phyloP scores from a whole-genome alignment of 2,888 invertebrate genomes.

The Trypoxylon attenuatum region DNA sequence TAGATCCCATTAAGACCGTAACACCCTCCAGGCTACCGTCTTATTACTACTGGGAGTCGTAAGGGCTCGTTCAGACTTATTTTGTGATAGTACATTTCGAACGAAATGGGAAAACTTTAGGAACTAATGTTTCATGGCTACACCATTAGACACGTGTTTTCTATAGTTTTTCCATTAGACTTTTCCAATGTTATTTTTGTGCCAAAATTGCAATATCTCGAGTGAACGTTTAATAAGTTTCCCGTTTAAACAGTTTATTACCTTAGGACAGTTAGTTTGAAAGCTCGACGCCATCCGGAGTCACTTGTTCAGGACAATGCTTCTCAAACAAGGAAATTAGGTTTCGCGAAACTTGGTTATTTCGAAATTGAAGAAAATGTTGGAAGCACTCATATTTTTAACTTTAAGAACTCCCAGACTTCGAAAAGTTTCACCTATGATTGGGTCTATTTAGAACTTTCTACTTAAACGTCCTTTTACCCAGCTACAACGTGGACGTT shows the following conservation, averaged over 20 bases:
- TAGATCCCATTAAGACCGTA: background rate
- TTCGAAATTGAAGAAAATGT: background rate
- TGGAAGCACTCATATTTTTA: conserved; percentile 4
- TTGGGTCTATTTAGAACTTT: background rate
- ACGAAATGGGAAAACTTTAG: background rate
- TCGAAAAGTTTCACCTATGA: background rate
- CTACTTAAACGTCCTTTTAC: background rate
- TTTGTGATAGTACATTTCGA: background rate
- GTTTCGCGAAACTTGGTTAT: too few species aligned
- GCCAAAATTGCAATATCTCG: too few species aligned
- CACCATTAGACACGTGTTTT: background rate
- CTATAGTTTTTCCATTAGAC: too few species aligned
- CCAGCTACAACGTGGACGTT: background rate
- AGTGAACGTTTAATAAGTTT: too few species aligned
- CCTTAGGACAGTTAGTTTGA: too few species aligned
- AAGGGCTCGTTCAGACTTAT: background rate
- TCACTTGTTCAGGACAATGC: too few species aligned
- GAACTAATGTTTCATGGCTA: background rate
- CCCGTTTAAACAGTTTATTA: too few species aligned
- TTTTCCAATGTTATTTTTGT: too few species aligned
- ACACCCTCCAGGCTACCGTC: background rate
- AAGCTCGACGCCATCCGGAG: too few species aligned
- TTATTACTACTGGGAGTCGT: background rate
- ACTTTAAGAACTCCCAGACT: background rate
- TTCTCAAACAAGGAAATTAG: too few species aligned